Evolutionary conservation across 2,888 invertebrate species (phyloP), one percentile per base, ranked within the genome.

Genomic region (Coecobrya sp.): DNA sequence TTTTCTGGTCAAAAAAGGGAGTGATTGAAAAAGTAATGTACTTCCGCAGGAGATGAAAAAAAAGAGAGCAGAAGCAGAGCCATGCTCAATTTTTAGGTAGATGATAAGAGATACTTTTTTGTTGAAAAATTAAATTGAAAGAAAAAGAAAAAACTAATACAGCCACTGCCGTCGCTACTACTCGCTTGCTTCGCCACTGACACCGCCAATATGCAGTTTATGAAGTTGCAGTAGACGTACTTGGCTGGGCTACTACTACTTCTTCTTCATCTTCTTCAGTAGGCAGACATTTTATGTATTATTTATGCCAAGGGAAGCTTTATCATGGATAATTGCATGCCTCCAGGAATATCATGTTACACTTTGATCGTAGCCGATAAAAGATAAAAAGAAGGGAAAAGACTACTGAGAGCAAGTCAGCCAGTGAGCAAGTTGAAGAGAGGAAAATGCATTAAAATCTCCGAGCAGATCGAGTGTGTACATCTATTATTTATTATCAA

Each of bases 281-380:
- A 42, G 65, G 84, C 62, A 84, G 81, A 89, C 88, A 68, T 45
- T 76, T 76, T 76, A 84, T 55, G 55, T 62, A 89, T 81, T 89
- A 89, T 81, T 89, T 81, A 89, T 89, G 68, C 79, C 55, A 89
- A 49, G 30, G 49, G 89, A 79, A 79, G 87, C 76, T 59, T 52
- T 36, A 65, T 87, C 88, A 79, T 85, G 85, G 92, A 92, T 92
- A 92, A 92, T 92, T 92, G 92, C 73, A 85, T 89, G 89, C 92
- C 92, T 92, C 92, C 89, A 89, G 92, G 92, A 92, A 73, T 86
- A 92, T 92, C 92, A 92, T 92, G 92, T 92, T 92, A 92, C 92
- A 87, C 91, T 87, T 92, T 92, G 87, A 92, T 92, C 91, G 82
- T 62, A 87, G 82, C 87, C 87, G 91, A 92, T 92, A 87, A 90